Evolutionary conservation across 2,797 vertebrate genomes (phyloP).

Genomic region (Orientallactaga sibirica): DNA sequence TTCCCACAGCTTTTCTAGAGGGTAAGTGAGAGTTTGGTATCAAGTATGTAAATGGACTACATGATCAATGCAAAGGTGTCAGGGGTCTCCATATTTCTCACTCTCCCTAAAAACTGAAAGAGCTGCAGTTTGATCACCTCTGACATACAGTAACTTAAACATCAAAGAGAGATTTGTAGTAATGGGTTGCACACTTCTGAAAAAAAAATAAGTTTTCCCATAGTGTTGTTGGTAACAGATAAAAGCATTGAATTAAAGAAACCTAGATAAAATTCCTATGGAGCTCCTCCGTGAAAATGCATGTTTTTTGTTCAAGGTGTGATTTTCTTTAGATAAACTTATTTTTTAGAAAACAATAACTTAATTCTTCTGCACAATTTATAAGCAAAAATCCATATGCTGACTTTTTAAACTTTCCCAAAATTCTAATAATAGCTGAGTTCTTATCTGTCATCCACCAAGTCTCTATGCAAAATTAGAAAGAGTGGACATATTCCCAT

Average conservation of each 20-base stretch:
- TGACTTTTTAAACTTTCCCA: conserved; percentile 24
- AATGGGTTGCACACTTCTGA: conserved; percentile 70
- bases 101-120: conserved; percentile 65
- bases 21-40: conserved; percentile 14
- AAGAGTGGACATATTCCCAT: background rate
- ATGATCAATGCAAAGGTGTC: conserved; percentile 59
- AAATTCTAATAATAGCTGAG: too few species aligned
- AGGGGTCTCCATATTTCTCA: conserved; percentile 31
- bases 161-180: conserved; percentile 72
- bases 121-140: conserved; percentile 70
- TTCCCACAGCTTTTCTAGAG: conserved; percentile 48
- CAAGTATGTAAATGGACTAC: conserved; percentile 61
- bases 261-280: conserved; percentile 37
- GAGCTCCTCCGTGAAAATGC: conserved; percentile 1
- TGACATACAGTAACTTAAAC: conserved; percentile 77
- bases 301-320: conserved; percentile 7
- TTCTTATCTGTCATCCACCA: background rate
- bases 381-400: background rate
- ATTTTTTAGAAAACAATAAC: conserved; percentile 64
- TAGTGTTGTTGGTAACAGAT: conserved; percentile 69
- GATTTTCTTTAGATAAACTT: conserved; percentile 10
- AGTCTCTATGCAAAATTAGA: background rate
- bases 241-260: conserved; percentile 67
- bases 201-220: conserved; percentile 36
- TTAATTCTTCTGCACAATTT: background rate